Conservation (phyloP, 2,888 invertebrate genomes). For the Ornithoptera alexandrae region DNA sequence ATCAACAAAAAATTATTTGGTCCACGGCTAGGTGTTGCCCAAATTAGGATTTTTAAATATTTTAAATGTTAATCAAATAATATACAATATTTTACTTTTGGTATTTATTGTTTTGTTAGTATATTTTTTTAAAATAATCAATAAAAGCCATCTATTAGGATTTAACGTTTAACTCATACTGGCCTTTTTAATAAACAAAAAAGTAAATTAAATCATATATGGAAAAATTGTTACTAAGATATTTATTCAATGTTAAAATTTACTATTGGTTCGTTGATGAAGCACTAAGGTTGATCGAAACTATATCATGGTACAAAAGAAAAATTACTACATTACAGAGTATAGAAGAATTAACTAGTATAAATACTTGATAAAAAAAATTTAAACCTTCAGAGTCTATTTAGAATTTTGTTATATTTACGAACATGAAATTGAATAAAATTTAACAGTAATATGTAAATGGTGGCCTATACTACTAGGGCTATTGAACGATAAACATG, state of each 20-base stretch:
- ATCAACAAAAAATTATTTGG: background rate
- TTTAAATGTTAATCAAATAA: background rate
- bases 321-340: background rate
- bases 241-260: background rate
- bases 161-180: conserved; percentile 19
- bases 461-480: background rate
- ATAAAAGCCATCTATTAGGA: conserved; percentile 6
- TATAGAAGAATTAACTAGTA: background rate
- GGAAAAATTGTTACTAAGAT: conserved; percentile 8
- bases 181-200: background rate
- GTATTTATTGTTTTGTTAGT: background rate
- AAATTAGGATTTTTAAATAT: background rate
- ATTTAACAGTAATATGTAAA: background rate
- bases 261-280: background rate
- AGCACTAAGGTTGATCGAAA: conserved; percentile 7
- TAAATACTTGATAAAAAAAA: background rate
- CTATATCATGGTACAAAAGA: background rate
- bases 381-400: conserved; percentile 3
- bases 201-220: background rate
- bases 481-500: conserved; percentile 7
- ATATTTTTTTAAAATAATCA: conserved; percentile 15
- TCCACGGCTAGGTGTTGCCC: conserved; percentile 6
- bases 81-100: background rate
- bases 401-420: conserved; percentile 3
- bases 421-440: conserved; percentile 13